Base-by-base conservation (phyloP, 2,113 vertebrate species). In the Suncus etruscus region DNA sequence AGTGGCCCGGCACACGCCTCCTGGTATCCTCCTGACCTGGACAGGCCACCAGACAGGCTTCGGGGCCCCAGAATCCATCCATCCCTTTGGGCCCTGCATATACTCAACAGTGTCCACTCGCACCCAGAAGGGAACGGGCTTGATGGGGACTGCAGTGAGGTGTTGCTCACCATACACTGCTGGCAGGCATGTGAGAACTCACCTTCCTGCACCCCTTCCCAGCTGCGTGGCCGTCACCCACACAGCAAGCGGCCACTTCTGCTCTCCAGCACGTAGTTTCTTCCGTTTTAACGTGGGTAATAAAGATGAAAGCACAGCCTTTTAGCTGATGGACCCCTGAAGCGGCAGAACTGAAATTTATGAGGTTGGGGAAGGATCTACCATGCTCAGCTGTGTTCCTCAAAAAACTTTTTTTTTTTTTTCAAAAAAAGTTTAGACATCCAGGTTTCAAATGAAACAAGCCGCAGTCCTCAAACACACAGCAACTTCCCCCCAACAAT, bases 271-370 rank as follows among this genome's bases (percentile, higher is more conserved):
- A 97, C 94, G 97, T 96, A 91, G 97, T 97, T 98, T 98, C 97
- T 98, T 98, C 98, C 98, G 97, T 97, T 98, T 98, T 98, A 98
- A 98, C 97, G 97, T 97, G 96, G 94, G 97, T 98, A 97, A 98
- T 98, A 98, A 98, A 98, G 97, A 98, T 98, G 97, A 98, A 98
- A 98, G 97, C 97, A 97, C 97, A 97, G 95, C 97, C 96, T 98
- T 98, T 97, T 97, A 97, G 97, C 95, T 97, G 97, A 97, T 97
- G 97, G 97, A 96, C 97, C 97, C 98, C 97, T 97, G 97, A 98
- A 98, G 97, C 98, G 97, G 96, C 95, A 95, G 97, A 97, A 97
- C 95, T 86, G 75, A 97, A 97, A 98, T 98, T 96, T 97, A 97
- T 97, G 96, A 94, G 96, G 97, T 98, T 98, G 98, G 96, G 95